phyloP scores from a whole-genome alignment of 1,140 invertebrate species.

The Drosophila baimaii region DNA sequence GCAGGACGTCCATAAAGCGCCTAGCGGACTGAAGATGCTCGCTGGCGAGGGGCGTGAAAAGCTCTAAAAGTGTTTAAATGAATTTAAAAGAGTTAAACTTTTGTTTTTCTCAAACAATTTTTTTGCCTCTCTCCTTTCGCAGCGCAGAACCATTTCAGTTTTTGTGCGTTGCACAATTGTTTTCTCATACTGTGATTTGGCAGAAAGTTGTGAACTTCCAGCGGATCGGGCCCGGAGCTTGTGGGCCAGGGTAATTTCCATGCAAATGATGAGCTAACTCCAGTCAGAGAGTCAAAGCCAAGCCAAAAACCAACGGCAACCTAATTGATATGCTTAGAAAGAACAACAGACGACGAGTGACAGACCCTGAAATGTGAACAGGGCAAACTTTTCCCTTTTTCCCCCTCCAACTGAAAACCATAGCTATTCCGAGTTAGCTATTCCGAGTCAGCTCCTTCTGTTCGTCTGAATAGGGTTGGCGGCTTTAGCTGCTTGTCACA shows the following conservation, averaged over 20 bases:
- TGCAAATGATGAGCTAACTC: conserved; percentile 62
- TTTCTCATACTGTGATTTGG: conserved; percentile 55
- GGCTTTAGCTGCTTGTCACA: conserved; percentile 12
- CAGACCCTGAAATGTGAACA: conserved; percentile 59
- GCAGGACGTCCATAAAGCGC: conserved; percentile 16
- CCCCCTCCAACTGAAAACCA: neutral
- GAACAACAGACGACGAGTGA: conserved; percentile 61
- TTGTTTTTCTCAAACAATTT: conserved; percentile 48
- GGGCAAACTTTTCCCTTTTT: conserved; percentile 24
- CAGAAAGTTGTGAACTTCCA: conserved; percentile 59
- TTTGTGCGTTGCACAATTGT: conserved; percentile 60
- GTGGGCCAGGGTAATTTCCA: conserved; percentile 58
- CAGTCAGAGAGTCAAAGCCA: conserved; percentile 26
- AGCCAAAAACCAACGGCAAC: conserved; percentile 49
- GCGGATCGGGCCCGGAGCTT: neutral
- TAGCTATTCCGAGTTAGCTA: neutral
- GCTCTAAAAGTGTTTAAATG: conserved; percentile 77
- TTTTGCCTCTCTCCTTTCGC: conserved; percentile 7
- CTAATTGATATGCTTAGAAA: conserved; percentile 73
- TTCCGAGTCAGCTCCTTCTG: neutral
- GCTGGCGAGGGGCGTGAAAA: conserved; percentile 65
- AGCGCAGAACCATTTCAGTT: conserved; percentile 36
- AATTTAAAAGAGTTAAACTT: conserved; percentile 75
- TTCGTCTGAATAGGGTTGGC: neutral
- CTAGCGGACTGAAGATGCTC: conserved; percentile 33